Percentiles rank a stretch among this genome's conserved stretches.
Conservation (phyloP, 64 coral and sea anemone species). For the Pachyseris speciosa region DNA sequence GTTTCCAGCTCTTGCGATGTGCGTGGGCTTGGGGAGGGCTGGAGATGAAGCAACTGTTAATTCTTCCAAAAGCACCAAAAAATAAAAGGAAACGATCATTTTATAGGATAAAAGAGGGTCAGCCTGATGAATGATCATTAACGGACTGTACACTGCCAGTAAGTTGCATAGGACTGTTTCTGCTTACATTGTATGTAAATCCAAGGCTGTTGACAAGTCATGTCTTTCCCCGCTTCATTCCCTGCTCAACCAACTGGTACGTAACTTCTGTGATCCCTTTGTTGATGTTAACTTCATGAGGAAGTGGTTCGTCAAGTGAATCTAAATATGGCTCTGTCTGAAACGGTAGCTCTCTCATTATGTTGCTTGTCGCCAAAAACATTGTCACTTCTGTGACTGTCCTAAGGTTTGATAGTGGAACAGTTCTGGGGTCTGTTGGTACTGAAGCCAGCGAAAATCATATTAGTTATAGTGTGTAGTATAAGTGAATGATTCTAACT, state of each 20-base stretch:
- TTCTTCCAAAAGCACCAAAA: too few species aligned
- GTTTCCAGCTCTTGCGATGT: too few species aligned
- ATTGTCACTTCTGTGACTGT: background rate
- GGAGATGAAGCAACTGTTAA: too few species aligned
- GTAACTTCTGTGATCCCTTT: background rate
- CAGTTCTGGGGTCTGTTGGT: too few species aligned
- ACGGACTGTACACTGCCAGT: constrained; percentile 52
- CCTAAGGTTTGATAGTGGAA: background rate
- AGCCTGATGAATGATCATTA: too few species aligned
- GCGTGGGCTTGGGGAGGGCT: too few species aligned
- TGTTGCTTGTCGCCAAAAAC: background rate
- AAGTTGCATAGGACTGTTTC: constrained; percentile 39
- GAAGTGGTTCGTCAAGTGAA: background rate
- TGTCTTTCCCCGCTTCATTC: background rate
- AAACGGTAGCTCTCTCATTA: background rate
- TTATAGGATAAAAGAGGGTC: too few species aligned
- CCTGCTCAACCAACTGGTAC: constrained; percentile 16
- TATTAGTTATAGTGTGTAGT: too few species aligned
- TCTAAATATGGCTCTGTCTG: background rate
- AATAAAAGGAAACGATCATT: too few species aligned
- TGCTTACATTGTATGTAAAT: constrained; percentile 33
- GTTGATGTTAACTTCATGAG: background rate
- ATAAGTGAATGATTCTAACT: too few species aligned
- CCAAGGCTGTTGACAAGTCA: constrained; percentile 27
- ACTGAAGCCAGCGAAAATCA: too few species aligned